Conservation (phyloP, 2,888 invertebrate species). For the Phaedon cochleariae region DNA sequence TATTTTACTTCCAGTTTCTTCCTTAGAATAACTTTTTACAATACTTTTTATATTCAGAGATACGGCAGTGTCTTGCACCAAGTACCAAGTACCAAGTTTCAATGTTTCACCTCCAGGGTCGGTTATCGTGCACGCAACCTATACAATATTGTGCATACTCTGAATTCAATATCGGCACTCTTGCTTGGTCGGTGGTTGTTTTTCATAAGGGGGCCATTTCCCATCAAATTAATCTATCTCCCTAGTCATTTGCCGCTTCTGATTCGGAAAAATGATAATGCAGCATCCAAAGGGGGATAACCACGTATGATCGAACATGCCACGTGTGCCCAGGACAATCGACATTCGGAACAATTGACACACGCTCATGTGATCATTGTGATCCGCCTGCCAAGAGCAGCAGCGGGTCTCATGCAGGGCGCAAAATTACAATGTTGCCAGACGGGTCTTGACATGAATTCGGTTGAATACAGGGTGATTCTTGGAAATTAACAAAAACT, state of each 20-base stretch:
- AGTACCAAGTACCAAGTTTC: too few relatives aligned
- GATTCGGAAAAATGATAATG: conserved; percentile 23
- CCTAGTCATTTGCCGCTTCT: conserved; percentile 19
- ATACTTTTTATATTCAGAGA: too few relatives aligned
- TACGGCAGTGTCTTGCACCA: too few relatives aligned
- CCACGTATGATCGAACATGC: conserved; percentile 28
- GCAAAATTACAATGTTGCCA: not conserved
- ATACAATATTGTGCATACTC: too few relatives aligned
- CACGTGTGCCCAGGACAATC: conserved; percentile 27
- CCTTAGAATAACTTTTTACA: too few relatives aligned
- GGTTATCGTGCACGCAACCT: too few relatives aligned
- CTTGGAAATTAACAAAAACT: too few relatives aligned
- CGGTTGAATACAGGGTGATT: too few relatives aligned
- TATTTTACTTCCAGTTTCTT: too few relatives aligned
- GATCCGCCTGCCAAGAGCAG: conserved; percentile 21
- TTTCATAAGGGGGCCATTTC: too few relatives aligned
- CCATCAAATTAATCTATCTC: not conserved
- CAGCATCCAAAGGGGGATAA: conserved; percentile 19
- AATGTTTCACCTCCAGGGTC: too few relatives aligned
- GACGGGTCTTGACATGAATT: not conserved
- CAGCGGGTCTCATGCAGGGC: conserved; percentile 23
- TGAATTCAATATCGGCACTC: too few relatives aligned
- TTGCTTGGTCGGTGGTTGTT: not conserved
- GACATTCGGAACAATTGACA: conserved; percentile 24
- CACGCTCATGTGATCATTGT: conserved; percentile 24